Evolutionary conservation across 2,797 vertebrate genomes (phyloP).

Genomic region (Muraenolepis orangiensis): DNA sequence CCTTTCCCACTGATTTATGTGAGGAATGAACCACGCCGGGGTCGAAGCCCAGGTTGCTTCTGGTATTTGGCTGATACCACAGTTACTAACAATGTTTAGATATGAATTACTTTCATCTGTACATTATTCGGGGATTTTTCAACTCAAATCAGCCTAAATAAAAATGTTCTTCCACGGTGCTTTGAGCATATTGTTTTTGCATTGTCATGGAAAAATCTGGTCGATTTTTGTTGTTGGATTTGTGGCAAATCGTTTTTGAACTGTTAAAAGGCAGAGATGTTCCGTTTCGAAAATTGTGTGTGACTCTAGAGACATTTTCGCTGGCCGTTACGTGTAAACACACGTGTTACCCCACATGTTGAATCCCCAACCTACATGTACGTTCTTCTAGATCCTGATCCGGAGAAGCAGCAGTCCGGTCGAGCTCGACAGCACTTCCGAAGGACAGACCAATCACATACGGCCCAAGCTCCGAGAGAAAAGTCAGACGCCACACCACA

Average conservation of each 20-base stretch:
- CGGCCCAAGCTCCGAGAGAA: constrained; percentile 79
- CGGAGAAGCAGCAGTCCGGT: constrained; percentile 81
- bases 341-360: not conserved
- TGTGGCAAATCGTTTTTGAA: not conserved
- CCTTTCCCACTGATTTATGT: not conserved
- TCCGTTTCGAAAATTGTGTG: not conserved
- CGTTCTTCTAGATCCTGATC: constrained; percentile 72
- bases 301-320: not conserved
- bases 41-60: not conserved
- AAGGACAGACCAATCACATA: constrained; percentile 60
- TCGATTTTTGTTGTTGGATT: not conserved
- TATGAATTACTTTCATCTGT: too few relatives aligned
- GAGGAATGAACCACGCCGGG: not conserved
- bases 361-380: not conserved
- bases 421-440: constrained; percentile 80
- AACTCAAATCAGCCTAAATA: not conserved
- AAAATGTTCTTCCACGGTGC: not conserved
- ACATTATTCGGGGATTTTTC: not conserved
- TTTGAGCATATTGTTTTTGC: not conserved
- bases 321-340: not conserved
- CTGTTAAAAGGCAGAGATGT: not conserved
- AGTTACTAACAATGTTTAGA: too few relatives aligned
- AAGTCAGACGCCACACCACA: constrained; percentile 71
- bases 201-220: not conserved
- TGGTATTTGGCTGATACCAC: too few relatives aligned